Conservation (phyloP, 2,888 invertebrate species). For the Drosophila niveifrons region DNA sequence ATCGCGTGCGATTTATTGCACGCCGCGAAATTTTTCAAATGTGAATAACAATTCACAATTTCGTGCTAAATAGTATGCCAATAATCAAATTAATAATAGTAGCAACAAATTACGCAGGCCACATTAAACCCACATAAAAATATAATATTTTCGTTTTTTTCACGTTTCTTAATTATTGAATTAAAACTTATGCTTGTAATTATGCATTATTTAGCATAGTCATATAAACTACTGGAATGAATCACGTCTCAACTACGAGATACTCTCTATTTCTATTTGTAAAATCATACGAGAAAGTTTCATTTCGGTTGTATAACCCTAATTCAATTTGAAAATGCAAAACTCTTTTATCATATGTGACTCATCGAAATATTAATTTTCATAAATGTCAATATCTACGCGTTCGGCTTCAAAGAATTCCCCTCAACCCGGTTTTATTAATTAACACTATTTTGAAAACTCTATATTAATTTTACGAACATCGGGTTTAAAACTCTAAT, state of each 20-base stretch:
- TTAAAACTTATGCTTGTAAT: slow-evolving; percentile 10
- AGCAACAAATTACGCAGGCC: slow-evolving; percentile 5
- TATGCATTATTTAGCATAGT: slow-evolving; percentile 19
- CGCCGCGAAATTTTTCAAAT: slow-evolving; percentile 35
- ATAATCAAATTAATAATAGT: slow-evolving; percentile 43
- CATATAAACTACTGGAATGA: slow-evolving; percentile 2
- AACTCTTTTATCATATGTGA: too few species aligned
- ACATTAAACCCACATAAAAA: slow-evolving; percentile 16
- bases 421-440: slow-evolving; percentile 10
- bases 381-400: neutral
- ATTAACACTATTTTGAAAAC: slow-evolving; percentile 11
- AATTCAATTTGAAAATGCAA: neutral
- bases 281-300: neutral
- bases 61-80: slow-evolving; percentile 61
- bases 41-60: slow-evolving; percentile 47
- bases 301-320: neutral
- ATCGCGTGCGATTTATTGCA: slow-evolving; percentile 65
- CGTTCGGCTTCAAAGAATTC: neutral
- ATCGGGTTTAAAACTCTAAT: slow-evolving; percentile 14
- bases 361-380: too few species aligned
- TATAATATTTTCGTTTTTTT: slow-evolving; percentile 5
- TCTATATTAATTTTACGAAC: neutral
- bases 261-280: neutral
- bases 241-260: slow-evolving; percentile 4
- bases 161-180: slow-evolving; percentile 34